Percentiles rank a stretch among this genome's conserved stretches.
Evolutionary conservation across 1,140 invertebrate species (phyloP).

Genomic region (Charaxes varanes): DNA sequence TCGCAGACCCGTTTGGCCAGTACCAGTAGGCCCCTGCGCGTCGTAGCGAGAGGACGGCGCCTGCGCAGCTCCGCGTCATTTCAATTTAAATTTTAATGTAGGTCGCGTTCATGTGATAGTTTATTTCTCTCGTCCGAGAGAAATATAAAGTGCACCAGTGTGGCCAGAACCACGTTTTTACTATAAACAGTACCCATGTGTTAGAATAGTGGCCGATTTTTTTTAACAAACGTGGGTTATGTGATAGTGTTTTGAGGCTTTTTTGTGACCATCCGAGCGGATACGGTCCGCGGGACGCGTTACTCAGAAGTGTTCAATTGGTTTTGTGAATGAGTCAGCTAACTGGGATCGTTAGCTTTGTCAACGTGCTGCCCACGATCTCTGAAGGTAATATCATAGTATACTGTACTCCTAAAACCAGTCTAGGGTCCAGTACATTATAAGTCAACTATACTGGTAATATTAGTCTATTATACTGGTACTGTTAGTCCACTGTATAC

Average conservation of each 20-base stretch:
- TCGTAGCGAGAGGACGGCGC: conserved; percentile 44
- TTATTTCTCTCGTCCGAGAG: conserved; percentile 47
- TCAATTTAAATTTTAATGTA: conserved; percentile 30
- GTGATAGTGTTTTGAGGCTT: conserved; percentile 55
- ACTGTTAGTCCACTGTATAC: too few species aligned
- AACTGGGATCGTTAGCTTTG: conserved; percentile 68
- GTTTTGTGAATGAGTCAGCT: conserved; percentile 70
- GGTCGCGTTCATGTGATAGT: conserved; percentile 53
- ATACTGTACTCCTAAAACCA: not conserved
- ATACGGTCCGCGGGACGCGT: conserved; percentile 34
- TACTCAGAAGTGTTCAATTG: conserved; percentile 45
- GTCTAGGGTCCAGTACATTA: too few species aligned
- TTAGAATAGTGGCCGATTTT: conserved; percentile 37
- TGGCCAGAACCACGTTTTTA: too few species aligned
- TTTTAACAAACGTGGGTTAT: conserved; percentile 59
- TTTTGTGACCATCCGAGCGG: conserved; percentile 30
- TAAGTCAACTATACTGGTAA: too few species aligned
- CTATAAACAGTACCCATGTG: too few species aligned
- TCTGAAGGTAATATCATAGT: conserved; percentile 54
- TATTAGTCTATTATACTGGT: too few species aligned
- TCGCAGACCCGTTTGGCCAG: conserved; percentile 16
- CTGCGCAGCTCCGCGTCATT: too few species aligned
- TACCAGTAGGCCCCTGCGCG: conserved; percentile 55
- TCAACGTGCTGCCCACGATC: conserved; percentile 69
- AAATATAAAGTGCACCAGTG: conserved; percentile 50